Evolutionary conservation across 1,140 invertebrate species (phyloP).

Genomic region (Drosophila malerkotliana): DNA sequence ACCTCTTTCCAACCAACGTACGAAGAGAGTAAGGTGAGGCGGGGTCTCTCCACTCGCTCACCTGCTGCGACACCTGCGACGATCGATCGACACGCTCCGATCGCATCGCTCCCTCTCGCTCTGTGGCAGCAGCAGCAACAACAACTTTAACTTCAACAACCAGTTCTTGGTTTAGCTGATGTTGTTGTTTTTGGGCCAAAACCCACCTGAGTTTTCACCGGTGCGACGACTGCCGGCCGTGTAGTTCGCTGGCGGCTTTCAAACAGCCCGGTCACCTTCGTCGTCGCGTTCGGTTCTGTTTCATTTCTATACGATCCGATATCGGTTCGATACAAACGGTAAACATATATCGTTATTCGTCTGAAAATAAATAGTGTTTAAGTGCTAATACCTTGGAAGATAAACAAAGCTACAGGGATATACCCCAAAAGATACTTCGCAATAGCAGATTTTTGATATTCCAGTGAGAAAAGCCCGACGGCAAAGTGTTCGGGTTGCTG

Average conservation of each 20-base stretch:
- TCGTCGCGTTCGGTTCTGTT: slow-evolving; percentile 50
- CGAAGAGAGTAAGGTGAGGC: slow-evolving; percentile 13
- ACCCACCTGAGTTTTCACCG: slow-evolving; percentile 75
- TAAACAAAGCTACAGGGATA: neutral
- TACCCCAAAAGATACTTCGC: neutral
- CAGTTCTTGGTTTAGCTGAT: slow-evolving; percentile 36
- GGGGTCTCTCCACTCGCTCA: slow-evolving; percentile 39
- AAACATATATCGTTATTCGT: slow-evolving; percentile 6
- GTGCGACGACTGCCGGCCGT: slow-evolving; percentile 49
- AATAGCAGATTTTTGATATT: slow-evolving; percentile 12
- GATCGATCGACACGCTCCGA: slow-evolving; percentile 59
- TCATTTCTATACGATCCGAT: slow-evolving; percentile 17
- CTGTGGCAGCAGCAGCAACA: slow-evolving; percentile 14
- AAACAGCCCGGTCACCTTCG: slow-evolving; percentile 69
- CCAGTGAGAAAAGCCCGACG: slow-evolving; percentile 58
- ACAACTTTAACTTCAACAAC: slow-evolving; percentile 34
- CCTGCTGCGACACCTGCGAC: slow-evolving; percentile 70
- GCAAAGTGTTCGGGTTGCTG: slow-evolving; percentile 47
- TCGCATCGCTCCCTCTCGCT: slow-evolving; percentile 67
- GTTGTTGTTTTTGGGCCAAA: slow-evolving; percentile 19
- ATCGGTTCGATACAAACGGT: slow-evolving; percentile 2
- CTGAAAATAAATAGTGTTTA: slow-evolving; percentile 3
- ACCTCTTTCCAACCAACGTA: slow-evolving; percentile 10
- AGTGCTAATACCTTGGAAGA: slow-evolving; percentile 11
- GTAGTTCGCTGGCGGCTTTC: slow-evolving; percentile 77